Evolutionary conservation across 2,113 vertebrate genomes (phyloP).

Genomic region (Pygoscelis adeliae): DNA sequence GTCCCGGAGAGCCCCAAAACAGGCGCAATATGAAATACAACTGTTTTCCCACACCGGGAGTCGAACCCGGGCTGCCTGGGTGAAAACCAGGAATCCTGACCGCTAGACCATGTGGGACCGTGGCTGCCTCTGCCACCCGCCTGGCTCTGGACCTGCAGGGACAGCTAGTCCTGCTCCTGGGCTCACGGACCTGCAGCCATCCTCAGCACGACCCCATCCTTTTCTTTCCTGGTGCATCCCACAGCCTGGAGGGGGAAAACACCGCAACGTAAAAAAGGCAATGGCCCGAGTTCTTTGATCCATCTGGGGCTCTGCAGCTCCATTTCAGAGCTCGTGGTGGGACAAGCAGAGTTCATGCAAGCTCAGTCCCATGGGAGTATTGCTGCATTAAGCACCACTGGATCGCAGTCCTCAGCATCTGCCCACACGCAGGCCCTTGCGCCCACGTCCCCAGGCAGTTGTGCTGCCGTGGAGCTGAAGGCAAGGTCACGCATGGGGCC

Average conservation of each 20-base stretch:
- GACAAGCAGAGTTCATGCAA: fast-evolving
- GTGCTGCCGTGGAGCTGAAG: neutral
- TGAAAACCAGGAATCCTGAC: constrained; percentile 27
- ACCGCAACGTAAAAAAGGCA: fast-evolving
- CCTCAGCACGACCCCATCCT: neutral
- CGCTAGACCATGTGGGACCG: neutral
- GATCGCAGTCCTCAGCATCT: fast-evolving
- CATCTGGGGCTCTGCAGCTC: neutral
- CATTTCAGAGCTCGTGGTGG: neutral
- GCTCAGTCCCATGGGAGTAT: fast-evolving
- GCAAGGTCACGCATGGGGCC: neutral
- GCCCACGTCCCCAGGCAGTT: neutral
- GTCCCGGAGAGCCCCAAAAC: neutral
- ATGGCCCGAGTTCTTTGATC: fast-evolving
- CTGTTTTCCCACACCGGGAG: neutral
- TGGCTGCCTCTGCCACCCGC: fast-evolving
- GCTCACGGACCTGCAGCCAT: fast-evolving
- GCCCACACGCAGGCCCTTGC: neutral
- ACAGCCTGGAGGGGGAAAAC: neutral
- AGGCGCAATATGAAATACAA: no score
- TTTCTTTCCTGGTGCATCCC: neutral
- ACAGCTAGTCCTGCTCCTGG: neutral
- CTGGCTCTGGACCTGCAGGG: no score
- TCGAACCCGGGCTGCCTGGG: neutral
- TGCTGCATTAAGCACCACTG: neutral